Evolutionary conservation across 2,888 invertebrate species (phyloP).

Genomic region (Limnephilus auricula): DNA sequence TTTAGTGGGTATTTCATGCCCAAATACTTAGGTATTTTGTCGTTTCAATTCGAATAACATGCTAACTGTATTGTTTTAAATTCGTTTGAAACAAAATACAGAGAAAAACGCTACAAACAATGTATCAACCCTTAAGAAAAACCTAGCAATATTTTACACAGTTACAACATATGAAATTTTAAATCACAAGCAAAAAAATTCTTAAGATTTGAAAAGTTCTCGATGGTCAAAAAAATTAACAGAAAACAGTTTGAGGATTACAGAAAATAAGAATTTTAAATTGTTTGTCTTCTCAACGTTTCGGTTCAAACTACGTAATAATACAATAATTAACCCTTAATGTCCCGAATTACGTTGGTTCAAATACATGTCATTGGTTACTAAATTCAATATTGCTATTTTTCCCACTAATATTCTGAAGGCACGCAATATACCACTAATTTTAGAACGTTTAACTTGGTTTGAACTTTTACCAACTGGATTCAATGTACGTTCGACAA

Average conservation of each 20-base stretch:
- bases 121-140: background rate
- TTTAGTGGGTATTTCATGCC: conserved; percentile 59
- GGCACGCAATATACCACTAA: conserved; percentile 65
- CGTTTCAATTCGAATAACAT: conserved; percentile 35
- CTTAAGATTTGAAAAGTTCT: background rate
- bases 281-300: background rate
- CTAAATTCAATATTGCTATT: conserved; percentile 47
- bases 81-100: background rate
- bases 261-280: background rate
- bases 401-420: conserved; percentile 59
- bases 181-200: background rate
- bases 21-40: conserved; percentile 50
- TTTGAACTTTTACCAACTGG: conserved; percentile 7
- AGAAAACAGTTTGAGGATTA: background rate
- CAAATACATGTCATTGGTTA: conserved; percentile 36
- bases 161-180: background rate
- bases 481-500: too few relatives aligned
- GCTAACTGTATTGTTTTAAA: conserved; percentile 16
- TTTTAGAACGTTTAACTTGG: conserved; percentile 52
- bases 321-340: conserved; percentile 12
- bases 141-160: background rate
- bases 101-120: background rate
- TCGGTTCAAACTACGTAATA: conserved; percentile 11
- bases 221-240: background rate
- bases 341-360: background rate